Evolutionary conservation across 2,113 vertebrate genomes (phyloP).

Genomic region (Plectropomus leopardus): DNA sequence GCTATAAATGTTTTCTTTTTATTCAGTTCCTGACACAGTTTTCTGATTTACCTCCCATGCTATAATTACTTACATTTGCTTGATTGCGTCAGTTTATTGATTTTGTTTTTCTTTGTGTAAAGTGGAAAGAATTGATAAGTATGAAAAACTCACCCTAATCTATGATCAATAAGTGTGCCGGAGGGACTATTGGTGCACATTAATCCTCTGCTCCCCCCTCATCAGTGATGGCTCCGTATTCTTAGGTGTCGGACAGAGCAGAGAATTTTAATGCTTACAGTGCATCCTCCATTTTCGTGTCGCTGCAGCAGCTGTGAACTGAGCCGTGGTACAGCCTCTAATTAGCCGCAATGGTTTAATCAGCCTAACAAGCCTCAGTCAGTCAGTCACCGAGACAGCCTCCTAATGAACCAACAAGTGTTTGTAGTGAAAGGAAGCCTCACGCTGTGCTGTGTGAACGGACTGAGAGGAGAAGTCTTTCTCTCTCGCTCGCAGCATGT

Average conservation of each 20-base stretch:
- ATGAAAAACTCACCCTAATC: constrained; percentile 12
- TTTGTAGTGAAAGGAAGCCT: constrained; percentile 33
- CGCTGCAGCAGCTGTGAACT: constrained; percentile 49
- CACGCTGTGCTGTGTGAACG: not conserved
- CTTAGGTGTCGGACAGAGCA: constrained; percentile 19
- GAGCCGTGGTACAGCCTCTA: constrained; percentile 45
- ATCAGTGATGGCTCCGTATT: not conserved
- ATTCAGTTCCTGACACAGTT: constrained; percentile 7
- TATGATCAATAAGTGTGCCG: not conserved
- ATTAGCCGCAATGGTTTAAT: constrained; percentile 72
- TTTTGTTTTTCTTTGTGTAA: constrained; percentile 14
- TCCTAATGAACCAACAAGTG: constrained; percentile 68
- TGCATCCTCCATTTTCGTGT: constrained; percentile 51
- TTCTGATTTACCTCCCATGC: constrained; percentile 20
- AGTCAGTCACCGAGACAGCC: constrained; percentile 53
- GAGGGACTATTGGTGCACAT: constrained; percentile 4
- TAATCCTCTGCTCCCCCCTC: not conserved
- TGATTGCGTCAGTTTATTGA: constrained; percentile 43
- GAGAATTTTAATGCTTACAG: constrained; percentile 8
- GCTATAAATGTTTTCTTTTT: constrained; percentile 3
- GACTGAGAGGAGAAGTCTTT: not conserved
- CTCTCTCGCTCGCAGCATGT: not conserved
- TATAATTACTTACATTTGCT: constrained; percentile 47
- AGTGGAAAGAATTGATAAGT: constrained; percentile 6
- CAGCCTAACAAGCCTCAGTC: constrained; percentile 64